phyloP scores from a whole-genome alignment of 1,140 invertebrate species.

The Aporrectodea caliginosa region DNA sequence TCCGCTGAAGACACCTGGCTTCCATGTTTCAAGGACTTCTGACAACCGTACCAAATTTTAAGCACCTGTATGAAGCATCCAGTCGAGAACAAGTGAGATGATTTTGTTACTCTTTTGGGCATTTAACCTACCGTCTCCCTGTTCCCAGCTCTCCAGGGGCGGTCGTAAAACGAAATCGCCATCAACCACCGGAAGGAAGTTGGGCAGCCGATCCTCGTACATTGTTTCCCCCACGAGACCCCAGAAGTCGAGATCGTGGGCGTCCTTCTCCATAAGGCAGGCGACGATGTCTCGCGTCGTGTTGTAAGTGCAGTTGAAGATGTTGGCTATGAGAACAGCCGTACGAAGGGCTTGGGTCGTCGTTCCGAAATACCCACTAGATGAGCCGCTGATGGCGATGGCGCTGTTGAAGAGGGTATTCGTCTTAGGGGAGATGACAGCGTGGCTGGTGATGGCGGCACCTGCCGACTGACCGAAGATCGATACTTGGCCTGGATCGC shows the following conservation, averaged over 20 bases:
- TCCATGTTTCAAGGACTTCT: too few species aligned
- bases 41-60: too few species aligned
- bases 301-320: background rate
- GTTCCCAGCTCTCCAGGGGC: conserved; percentile 6
- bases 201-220: background rate
- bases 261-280: conserved; percentile 13
- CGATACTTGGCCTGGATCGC: conserved; percentile 37
- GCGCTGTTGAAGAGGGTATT: background rate
- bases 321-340: background rate
- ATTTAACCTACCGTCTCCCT: conserved; percentile 15
- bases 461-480: conserved; percentile 45
- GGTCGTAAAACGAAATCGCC: conserved; percentile 9
- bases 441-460: conserved; percentile 10
- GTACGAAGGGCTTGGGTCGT: background rate
- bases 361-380: conserved; percentile 8
- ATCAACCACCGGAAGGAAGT: conserved; percentile 15
- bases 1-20: too few species aligned
- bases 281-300: conserved; percentile 7
- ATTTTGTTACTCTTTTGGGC: too few species aligned
- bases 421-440: background rate
- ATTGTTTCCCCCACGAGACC: background rate
- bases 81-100: too few species aligned
- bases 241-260: conserved; percentile 11
- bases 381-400: background rate
- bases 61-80: too few species aligned